These are phyloP conservation scores for Falcunculus frontatus DNA, from an alignment of 2,113 vertebrate species.

Conservation along the genomic window DNA sequence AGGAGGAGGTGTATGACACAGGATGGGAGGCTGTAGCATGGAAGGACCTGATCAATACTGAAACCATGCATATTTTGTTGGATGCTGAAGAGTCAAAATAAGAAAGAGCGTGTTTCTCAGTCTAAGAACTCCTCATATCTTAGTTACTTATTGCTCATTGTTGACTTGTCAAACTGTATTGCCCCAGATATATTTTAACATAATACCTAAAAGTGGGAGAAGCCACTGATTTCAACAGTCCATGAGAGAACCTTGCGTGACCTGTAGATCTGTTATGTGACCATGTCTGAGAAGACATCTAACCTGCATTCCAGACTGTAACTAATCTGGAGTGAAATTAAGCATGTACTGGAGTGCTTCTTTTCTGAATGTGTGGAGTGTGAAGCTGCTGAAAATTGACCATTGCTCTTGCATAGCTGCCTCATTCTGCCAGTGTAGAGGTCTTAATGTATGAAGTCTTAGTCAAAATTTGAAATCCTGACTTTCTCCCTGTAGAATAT, in stretches of 20 bases:
- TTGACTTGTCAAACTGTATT: not conserved
- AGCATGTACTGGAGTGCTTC: not conserved
- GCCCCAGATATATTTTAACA: not conserved
- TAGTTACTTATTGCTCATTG: not conserved
- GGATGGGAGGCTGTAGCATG: not conserved
- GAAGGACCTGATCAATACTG: not conserved
- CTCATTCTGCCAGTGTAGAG: not conserved
- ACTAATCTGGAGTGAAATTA: not conserved
- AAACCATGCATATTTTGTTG: not conserved
- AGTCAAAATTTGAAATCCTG: not conserved
- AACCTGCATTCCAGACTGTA: not conserved
- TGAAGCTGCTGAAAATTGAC: not conserved
- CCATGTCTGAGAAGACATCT: not conserved
- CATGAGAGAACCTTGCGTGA: not conserved
- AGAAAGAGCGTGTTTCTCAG: not conserved
- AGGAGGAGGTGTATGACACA: not conserved
- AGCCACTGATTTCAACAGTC: not conserved
- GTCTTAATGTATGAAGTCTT: not conserved
- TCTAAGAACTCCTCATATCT: not conserved
- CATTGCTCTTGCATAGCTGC: not conserved
- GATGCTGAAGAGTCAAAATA: not conserved
- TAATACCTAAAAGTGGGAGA: not conserved
- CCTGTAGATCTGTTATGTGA: not conserved
- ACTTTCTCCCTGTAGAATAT: not conserved
- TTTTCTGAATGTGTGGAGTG: not conserved